phyloP scores from a whole-genome alignment of 2,797 vertebrate genomes.

The Lepilemur septentrionalis region DNA sequence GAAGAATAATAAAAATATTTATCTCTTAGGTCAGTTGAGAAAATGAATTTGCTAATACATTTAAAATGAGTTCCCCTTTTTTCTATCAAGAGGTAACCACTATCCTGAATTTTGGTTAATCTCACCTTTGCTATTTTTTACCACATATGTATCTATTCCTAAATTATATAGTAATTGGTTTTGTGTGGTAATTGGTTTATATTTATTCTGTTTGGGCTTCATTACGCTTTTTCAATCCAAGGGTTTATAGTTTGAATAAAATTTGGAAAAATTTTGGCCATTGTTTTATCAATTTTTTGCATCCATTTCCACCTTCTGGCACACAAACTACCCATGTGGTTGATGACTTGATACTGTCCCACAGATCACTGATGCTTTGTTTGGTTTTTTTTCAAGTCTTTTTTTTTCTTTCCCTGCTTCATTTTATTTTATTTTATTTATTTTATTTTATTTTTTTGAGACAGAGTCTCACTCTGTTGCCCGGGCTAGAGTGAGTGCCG shows the following conservation, averaged over 20 bases:
- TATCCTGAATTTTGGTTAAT: not conserved
- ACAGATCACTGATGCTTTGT: not conserved
- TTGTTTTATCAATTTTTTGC: not conserved
- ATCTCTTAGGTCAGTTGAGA: not conserved
- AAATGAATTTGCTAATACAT: not conserved
- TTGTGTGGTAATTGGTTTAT: not conserved
- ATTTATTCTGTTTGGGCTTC: not conserved
- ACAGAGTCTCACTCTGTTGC: too few species aligned
- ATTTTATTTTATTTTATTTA: not conserved
- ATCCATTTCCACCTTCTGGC: not conserved
- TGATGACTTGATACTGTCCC: not conserved
- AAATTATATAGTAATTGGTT: not conserved
- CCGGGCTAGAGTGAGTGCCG: too few species aligned
- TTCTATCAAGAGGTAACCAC: not conserved
- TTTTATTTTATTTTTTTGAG: too few species aligned
- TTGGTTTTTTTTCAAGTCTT: not conserved
- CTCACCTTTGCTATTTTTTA: not conserved
- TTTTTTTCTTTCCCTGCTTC: not conserved
- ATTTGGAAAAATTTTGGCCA: not conserved
- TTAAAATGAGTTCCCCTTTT: not conserved
- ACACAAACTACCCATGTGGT: not conserved
- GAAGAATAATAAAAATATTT: slow-evolving; percentile 8
- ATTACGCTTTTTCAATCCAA: not conserved
- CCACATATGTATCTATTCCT: not conserved
- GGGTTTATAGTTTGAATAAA: slow-evolving; percentile 11